Evolutionary conservation across 1,140 invertebrate species (phyloP), one percentile per base, ranked within the genome.

Genomic region (Drosophila guanche): DNA sequence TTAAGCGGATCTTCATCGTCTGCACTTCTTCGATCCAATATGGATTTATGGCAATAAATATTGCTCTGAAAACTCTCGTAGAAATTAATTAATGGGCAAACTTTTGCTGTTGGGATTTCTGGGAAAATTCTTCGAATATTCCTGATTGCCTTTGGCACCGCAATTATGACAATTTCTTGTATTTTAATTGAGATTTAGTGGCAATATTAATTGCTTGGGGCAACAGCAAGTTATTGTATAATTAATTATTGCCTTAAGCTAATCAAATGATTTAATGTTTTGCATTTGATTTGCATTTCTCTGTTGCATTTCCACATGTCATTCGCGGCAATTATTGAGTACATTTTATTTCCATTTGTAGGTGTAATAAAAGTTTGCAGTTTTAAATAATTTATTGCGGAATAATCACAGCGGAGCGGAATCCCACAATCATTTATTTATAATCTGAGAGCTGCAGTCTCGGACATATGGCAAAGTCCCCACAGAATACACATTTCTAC

Each of bases 371-470:
- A 23, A 27, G n/a, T 6, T 4, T 33, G 7, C n/a, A 3, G 16
- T 16, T 23, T 61, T 37, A 12, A 16, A 54, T 62, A 62, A 62
- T 67, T 62, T 23, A 52, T 10, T 29, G 40, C 27, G 50, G 10
- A 67, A 40, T 68, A 68, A 68, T 68, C 65, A 56, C 29, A 68
- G 67, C 42, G 40, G 52, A 25, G 1, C 7, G 5, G 7, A 37
- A 27, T 40, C 40, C 46, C 40, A 33, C 47, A 68, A 68, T 68
- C 43, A 56, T 22, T 68, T 56, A 56, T 22, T 68, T 56, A 5
- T 56, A 68, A 68, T 68, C 65, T 10, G 33, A 27, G 41, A 67
- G 29, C 41, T 25, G 60, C 50, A 46, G 65, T 66, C 61, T 66
- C 50, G 25, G 33, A 8, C 62, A 43, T 62, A 33, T 68, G 63